Evolutionary conservation across 2,113 vertebrate species (phyloP), one percentile per base, ranked within the genome.

Genomic region (Triplophysa siluroides): DNA sequence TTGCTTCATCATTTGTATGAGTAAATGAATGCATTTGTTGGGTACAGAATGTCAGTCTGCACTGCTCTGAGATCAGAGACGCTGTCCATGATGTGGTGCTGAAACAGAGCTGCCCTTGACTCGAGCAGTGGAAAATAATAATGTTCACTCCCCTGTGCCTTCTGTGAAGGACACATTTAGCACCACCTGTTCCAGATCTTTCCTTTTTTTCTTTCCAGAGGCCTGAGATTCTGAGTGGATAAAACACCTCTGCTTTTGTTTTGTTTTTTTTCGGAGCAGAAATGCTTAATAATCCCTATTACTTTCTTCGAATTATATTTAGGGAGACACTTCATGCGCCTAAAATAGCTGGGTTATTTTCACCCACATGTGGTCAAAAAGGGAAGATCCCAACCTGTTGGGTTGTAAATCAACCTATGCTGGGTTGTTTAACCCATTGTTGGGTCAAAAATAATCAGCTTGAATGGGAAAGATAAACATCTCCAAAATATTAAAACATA

Each of bases 1-100:
- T 45, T 9, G 54, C 19, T 58, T 58, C 19, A 58, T n/a, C 19
- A n/a, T 7, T n/a, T 19, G 54, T 19, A 58, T 9, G n/a, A 21
- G n/a, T 58, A 21, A 21, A 58, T 58, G 54, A 18, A 54, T 1
- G 16, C 14, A 6, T 54, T n/a, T 58, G 18, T 58, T 21, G 19
- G 54, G 47, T 24, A 19, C 6, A 9, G 54, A n/a, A 71, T 38
- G 52, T 71, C 2, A 8, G 16, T 8, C 19, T 33, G 69, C 33
- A 23, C 26, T 70, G 50, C 13, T 16, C 4, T 70, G 26, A n/a
- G 29, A 56, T 71, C 18, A 7, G 26, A 52, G 41, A 26, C 26
- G 78, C 78, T 79, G 78, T 71, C 78, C 78, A 18, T 21, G 24
- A 3, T 38, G 58, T 38, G 78, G 67, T 79, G 58, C 78, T 79